A percentile compares a stretch with the other conserved stretches of the same genome.
Evolutionary conservation across 2,113 vertebrate species (phyloP).

Genomic region (Caranx melampygus): DNA sequence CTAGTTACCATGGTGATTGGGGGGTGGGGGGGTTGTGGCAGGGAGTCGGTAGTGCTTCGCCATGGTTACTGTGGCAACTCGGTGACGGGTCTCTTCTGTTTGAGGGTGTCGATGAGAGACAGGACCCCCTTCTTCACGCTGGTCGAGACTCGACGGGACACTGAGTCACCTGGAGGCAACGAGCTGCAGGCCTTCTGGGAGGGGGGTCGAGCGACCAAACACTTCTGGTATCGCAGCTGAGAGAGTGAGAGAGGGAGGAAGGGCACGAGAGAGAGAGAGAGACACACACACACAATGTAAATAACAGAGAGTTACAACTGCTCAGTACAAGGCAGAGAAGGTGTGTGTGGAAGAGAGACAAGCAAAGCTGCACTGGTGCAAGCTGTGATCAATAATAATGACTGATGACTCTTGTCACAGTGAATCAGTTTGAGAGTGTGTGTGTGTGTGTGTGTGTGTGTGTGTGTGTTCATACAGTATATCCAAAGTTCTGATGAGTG

Average conservation of each 20-base stretch:
- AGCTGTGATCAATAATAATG: conserved; percentile 72
- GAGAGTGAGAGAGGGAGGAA: neutral
- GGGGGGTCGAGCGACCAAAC: conserved; percentile 94
- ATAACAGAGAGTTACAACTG: conserved; percentile 61
- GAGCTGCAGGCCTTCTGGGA: conserved; percentile 92
- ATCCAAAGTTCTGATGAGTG: conserved; percentile 60
- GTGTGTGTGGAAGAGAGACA: conserved; percentile 7
- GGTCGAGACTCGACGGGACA: conserved; percentile 95
- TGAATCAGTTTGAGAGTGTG: conserved; percentile 58
- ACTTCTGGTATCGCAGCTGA: conserved; percentile 98
- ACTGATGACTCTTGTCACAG: conserved; percentile 62
- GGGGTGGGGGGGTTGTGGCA: conserved; percentile 32
- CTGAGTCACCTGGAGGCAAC: conserved; percentile 91
- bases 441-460: conserved; percentile 27
- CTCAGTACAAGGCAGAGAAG: conserved; percentile 29
- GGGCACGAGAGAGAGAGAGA: neutral
- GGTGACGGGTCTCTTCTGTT: conserved; percentile 94
- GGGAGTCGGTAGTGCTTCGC: conserved; percentile 55
- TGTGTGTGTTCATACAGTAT: conserved; percentile 30
- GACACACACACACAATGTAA: conserved; percentile 3
- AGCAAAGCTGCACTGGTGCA: conserved; percentile 30
- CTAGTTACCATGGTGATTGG: conserved; percentile 67
- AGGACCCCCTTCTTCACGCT: conserved; percentile 96
- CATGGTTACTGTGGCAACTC: conserved; percentile 89
- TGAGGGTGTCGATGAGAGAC: conserved; percentile 99